Percentiles rank a stretch among this genome's conserved stretches.
These are phyloP conservation scores for Nudaria mundana DNA, from an alignment of 2,888 invertebrate species.

Conservation along the genomic window DNA sequence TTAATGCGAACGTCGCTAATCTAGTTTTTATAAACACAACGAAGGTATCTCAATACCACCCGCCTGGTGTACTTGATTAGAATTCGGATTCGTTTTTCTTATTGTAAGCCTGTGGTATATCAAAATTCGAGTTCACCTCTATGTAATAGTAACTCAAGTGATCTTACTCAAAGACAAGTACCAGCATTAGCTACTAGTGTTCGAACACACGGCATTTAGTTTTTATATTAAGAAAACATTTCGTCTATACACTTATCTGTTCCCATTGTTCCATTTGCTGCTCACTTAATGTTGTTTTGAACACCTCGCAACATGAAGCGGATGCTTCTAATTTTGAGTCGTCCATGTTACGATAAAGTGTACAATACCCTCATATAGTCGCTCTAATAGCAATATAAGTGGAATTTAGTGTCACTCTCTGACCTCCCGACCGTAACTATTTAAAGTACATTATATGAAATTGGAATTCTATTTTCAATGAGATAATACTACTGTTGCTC, in stretches of 20 bases:
- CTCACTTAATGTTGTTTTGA: constrained; percentile 34
- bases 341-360: constrained; percentile 24
- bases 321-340: constrained; percentile 27
- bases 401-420: constrained; percentile 31
- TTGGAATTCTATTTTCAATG: constrained; percentile 1
- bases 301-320: constrained; percentile 30
- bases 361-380: constrained; percentile 22
- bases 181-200: too few relatives aligned
- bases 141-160: too few relatives aligned
- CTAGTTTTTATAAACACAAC: too few relatives aligned
- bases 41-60: too few relatives aligned
- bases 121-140: too few relatives aligned
- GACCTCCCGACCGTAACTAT: constrained; percentile 16
- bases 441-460: constrained; percentile 10
- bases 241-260: constrained; percentile 1
- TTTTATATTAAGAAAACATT: neutral
- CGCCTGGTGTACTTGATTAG: too few relatives aligned
- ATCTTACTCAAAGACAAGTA: too few relatives aligned
- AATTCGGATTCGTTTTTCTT: too few relatives aligned
- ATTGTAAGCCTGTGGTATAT: too few relatives aligned
- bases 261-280: constrained; percentile 21
- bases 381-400: constrained; percentile 31
- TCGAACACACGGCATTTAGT: neutral
- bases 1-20: too few relatives aligned
- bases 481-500: neutral